Percentiles rank a stretch among this genome's conserved stretches.
These are phyloP conservation scores for Mus spicilegus DNA, from an alignment of 2,113 vertebrate species.

Conservation along the genomic window DNA sequence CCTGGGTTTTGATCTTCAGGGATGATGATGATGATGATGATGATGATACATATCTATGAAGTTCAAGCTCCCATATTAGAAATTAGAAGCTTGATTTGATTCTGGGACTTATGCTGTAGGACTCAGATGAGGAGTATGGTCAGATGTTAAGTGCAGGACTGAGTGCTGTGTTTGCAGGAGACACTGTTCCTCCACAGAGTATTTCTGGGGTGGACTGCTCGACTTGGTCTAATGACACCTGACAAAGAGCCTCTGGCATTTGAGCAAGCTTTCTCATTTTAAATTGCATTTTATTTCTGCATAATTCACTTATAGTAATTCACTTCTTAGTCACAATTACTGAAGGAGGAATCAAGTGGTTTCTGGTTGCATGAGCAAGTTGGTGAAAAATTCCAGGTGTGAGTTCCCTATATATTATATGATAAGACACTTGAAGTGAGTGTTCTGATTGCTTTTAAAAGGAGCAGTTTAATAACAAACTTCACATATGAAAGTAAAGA, in stretches of 20 bases:
- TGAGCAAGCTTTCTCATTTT: background rate
- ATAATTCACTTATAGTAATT: slow-evolving; percentile 26
- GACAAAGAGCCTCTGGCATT: background rate
- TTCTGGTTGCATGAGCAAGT: background rate
- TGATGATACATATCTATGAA: background rate
- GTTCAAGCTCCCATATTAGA: slow-evolving; percentile 3
- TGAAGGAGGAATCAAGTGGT: slow-evolving; percentile 4
- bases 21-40: background rate
- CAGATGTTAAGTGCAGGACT: background rate
- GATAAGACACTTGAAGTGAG: background rate
- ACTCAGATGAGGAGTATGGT: background rate
- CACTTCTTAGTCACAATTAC: slow-evolving; percentile 29
- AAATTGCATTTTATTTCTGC: slow-evolving; percentile 1
- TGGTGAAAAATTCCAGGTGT: background rate
- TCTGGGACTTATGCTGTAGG: background rate
- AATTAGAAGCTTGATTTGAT: background rate
- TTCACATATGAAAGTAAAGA: background rate
- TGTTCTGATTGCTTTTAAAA: slow-evolving; percentile 15
- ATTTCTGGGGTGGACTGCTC: slow-evolving; percentile 13
- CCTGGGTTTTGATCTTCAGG: background rate
- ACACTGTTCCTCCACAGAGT: background rate
- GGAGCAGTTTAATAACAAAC: slow-evolving; percentile 18
- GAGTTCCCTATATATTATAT: background rate
- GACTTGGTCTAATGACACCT: background rate
- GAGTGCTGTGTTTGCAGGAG: background rate